Conservation (phyloP, 2,797 vertebrate genomes). For the Podargus strigoides region DNA sequence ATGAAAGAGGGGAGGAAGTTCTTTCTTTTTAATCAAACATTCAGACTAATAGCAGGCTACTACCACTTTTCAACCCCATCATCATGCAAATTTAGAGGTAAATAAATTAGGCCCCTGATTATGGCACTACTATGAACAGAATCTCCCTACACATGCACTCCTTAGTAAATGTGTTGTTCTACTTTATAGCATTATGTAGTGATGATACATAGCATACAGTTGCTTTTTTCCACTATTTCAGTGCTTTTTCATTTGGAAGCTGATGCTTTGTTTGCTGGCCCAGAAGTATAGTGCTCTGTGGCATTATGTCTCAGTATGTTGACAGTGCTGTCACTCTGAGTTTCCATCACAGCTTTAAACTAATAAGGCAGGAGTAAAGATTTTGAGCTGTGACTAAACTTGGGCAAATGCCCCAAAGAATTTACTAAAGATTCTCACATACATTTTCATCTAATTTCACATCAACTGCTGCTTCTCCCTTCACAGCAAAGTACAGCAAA, state of each 20-base stretch:
- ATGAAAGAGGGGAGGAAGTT: background rate
- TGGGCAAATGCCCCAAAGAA: background rate
- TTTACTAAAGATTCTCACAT: background rate
- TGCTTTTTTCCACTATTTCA: background rate
- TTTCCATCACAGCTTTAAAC: slow-evolving; percentile 39
- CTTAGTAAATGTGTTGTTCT: background rate
- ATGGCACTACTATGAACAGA: background rate
- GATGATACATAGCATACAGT: background rate
- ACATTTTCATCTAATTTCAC: background rate
- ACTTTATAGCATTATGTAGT: background rate
- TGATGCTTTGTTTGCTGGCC: slow-evolving; percentile 28
- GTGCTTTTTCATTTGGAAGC: background rate
- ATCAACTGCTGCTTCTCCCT: background rate
- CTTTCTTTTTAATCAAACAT: background rate
- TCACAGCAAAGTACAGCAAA: background rate
- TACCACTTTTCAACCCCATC: background rate
- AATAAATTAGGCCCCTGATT: background rate
- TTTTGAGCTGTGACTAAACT: slow-evolving; percentile 14
- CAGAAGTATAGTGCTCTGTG: background rate
- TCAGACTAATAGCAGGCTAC: background rate
- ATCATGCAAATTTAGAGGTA: background rate
- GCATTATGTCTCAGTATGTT: background rate
- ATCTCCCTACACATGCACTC: background rate
- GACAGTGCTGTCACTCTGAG: background rate
- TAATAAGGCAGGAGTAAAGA: background rate